Evolutionary conservation across 2,113 vertebrate genomes (phyloP), one percentile per base, ranked within the genome.

Genomic region (Myiagra hebetior): DNA sequence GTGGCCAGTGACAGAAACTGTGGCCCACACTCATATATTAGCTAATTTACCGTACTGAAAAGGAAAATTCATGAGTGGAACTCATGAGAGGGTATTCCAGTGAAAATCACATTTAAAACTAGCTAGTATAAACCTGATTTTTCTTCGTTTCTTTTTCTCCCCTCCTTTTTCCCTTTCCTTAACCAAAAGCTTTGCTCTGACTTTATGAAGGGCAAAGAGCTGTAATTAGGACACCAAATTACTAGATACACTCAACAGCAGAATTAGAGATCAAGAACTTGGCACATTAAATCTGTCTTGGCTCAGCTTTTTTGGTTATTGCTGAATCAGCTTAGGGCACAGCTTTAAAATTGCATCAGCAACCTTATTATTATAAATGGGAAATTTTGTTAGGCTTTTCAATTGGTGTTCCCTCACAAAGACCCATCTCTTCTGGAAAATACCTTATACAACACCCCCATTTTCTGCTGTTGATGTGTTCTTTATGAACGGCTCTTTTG

Each of bases 151-250:
- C 18, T 30, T 11, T 41, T 11, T 27, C 7, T 1, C 2, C 4
- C 3, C 7, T 8, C 6, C 9, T 5, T 50, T 85, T 79, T 39
- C 28, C n/a, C 10, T 90, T 92, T 74, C 13, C 28, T 73, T 88
- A 79, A 13, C 37, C 13, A 65, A 60, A 62, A 39, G 5, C 14
- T 86, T 49, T 86, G 63, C 59, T 89, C 7, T 88, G n/a, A 70
- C 22, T 70, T 47, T 26, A 41, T 67, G 57, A 37, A 37, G 37
- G 37, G 37, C 8, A 49, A 55, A 72, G 28, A 64, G 30, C 33
- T 69, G 64, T 69, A 90, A 78, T 75, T 92, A 86, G 80, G 78
- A 85, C 65, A 75, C 30, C 37, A 65, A 85, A 93, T 87, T 78
- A 49, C 55, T 65, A 27, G 33, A 81, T 67, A 35, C 46, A 53